Percentiles rank a stretch among this genome's conserved stretches.
Conservation (phyloP, 2,888 invertebrate genomes). For the Xanthia togata region DNA sequence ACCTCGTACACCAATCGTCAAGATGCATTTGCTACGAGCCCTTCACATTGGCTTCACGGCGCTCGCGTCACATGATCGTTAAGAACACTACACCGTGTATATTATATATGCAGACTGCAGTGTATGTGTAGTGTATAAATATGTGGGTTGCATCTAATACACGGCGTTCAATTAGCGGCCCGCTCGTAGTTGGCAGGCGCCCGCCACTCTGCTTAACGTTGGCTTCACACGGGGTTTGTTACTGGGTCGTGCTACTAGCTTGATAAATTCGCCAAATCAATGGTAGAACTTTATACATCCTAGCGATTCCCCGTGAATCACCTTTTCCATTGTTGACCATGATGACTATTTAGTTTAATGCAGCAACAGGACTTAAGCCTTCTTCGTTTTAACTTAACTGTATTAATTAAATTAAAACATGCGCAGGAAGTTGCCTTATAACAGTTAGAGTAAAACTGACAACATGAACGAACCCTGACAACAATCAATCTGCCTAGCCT, state of each 20-base stretch:
- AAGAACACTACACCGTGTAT: neutral
- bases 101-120: neutral
- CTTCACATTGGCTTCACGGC: conserved; percentile 12
- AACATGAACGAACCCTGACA: neutral
- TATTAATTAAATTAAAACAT: neutral
- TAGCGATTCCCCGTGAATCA: neutral
- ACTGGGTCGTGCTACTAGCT: neutral
- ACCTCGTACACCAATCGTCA: neutral
- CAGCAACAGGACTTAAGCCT: neutral
- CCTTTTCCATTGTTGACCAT: too few species aligned
- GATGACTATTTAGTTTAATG: neutral
- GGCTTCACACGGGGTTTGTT: conserved; percentile 19
- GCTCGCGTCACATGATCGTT: conserved; percentile 35
- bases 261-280: neutral
- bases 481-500: too few species aligned
- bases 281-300: neutral
- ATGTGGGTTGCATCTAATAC: conserved; percentile 60
- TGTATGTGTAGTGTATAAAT: conserved; percentile 28
- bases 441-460: neutral
- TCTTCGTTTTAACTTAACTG: neutral
- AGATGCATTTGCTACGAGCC: neutral
- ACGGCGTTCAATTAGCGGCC: conserved; percentile 49
- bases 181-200: conserved; percentile 53
- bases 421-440: neutral
- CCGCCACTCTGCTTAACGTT: conserved; percentile 26